These are phyloP conservation scores for Heliconius cydno DNA, from an alignment of 2,888 invertebrate genomes.

Conservation along the genomic window DNA sequence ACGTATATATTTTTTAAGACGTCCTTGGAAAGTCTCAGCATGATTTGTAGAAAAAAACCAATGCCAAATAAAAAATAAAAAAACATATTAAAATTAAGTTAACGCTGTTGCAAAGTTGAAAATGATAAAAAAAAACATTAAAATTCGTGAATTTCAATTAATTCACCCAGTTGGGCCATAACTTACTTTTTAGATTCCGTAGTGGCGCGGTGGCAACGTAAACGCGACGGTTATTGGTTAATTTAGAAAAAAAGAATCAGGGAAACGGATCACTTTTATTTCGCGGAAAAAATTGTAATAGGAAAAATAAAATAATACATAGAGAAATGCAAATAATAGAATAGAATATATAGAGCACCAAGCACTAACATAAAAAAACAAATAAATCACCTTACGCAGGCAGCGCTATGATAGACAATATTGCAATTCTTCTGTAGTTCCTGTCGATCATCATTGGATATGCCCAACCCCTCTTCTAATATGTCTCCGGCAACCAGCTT, in stretches of 20 bases:
- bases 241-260: neutral
- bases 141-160: neutral
- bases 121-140: neutral
- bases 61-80: too few relatives aligned
- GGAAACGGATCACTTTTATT: neutral
- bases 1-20: too few relatives aligned
- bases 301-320: neutral
- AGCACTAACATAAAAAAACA: too few relatives aligned
- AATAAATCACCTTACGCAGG: slow-evolving; percentile 86
- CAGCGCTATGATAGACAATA: slow-evolving; percentile 93
- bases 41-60: too few relatives aligned
- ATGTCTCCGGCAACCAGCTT: slow-evolving; percentile 87
- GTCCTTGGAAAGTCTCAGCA: too few relatives aligned
- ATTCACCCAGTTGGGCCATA: too few relatives aligned
- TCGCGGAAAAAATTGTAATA: neutral
- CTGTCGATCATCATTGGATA: slow-evolving; percentile 82
- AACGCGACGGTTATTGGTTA: neutral
- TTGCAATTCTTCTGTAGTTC: slow-evolving; percentile 85
- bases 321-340: too few relatives aligned
- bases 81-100: too few relatives aligned
- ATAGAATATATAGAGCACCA: too few relatives aligned
- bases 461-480: slow-evolving; percentile 82
- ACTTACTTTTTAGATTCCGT: too few relatives aligned
- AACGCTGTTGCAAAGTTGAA: neutral
- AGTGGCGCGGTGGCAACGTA: too few relatives aligned